Percentiles rank a stretch among this genome's conserved stretches.
Evolutionary conservation across 2,888 invertebrate species (phyloP).

Genomic region (Ophion slaviceki): DNA sequence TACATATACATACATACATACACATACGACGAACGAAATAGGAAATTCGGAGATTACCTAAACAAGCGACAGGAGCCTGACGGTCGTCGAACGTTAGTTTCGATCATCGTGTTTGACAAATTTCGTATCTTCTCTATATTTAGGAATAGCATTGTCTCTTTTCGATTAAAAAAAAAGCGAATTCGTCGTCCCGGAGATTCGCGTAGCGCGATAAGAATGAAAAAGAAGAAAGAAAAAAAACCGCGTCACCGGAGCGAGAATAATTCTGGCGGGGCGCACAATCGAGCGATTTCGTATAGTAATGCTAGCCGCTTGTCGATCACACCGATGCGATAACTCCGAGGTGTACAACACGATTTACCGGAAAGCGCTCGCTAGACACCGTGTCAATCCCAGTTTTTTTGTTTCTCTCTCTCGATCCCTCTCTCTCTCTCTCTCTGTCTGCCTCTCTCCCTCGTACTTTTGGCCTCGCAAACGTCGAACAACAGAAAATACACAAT

Average conservation of each 20-base stretch:
- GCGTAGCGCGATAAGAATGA: conserved; percentile 17
- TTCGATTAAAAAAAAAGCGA: conserved; percentile 2
- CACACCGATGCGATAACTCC: conserved; percentile 36
- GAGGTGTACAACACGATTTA: neutral
- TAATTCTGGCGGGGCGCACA: conserved; percentile 4
- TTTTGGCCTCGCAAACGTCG: conserved; percentile 4
- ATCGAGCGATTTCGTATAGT: neutral
- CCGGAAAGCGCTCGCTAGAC: neutral
- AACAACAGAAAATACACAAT: neutral
- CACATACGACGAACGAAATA: conserved; percentile 3
- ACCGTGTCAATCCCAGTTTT: too few relatives aligned
- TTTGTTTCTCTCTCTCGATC: neutral
- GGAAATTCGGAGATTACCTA: conserved; percentile 47
- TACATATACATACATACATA: neutral
- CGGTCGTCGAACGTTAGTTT: conserved; percentile 42
- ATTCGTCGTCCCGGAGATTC: neutral
- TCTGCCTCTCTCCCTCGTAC: neutral
- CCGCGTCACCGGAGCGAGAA: conserved; percentile 6
- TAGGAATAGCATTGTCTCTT: conserved; percentile 53
- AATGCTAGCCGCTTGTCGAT: neutral
- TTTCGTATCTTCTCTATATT: conserved; percentile 52
- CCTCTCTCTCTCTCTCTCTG: neutral
- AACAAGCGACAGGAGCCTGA: conserved; percentile 31
- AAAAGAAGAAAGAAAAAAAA: conserved; percentile 2
- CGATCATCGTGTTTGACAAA: conserved; percentile 44